These are phyloP conservation scores for Pinna nobilis DNA, from an alignment of 1,140 invertebrate genomes.

Conservation along the genomic window DNA sequence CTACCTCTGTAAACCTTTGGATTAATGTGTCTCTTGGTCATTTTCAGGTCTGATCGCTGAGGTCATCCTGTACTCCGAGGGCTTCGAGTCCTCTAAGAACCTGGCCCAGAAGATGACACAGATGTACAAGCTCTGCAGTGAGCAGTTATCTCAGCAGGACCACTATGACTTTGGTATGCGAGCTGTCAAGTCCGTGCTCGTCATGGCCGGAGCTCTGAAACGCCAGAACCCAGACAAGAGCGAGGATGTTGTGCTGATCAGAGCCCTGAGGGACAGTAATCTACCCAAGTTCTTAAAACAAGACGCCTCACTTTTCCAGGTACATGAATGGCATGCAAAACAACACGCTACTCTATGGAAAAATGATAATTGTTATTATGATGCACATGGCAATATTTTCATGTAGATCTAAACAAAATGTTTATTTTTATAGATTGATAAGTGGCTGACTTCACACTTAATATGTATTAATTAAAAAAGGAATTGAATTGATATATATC, in stretches of 20 bases:
- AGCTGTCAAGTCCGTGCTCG: conserved; percentile 78
- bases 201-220: conserved; percentile 76
- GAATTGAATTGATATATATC: no score
- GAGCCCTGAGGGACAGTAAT: conserved; percentile 74
- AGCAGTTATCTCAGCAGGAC: conserved; percentile 93
- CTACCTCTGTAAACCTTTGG: background rate
- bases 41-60: conserved; percentile 88
- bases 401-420: no score
- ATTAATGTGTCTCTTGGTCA: background rate
- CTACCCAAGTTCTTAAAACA: conserved; percentile 75
- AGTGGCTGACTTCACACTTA: no score
- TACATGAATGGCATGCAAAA: conserved; percentile 40
- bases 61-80: conserved; percentile 93
- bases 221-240: conserved; percentile 75
- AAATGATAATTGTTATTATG: no score
- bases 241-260: conserved; percentile 74
- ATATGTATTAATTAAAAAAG: no score
- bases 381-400: no score
- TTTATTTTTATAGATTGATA: no score
- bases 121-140: conserved; percentile 93
- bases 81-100: conserved; percentile 90
- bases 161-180: conserved; percentile 96
- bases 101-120: conserved; percentile 92
- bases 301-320: conserved; percentile 74
- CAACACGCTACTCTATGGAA: no score